Evolutionary conservation across 2,113 vertebrate genomes (phyloP).

Genomic region (Xiphophorus maculatus): DNA sequence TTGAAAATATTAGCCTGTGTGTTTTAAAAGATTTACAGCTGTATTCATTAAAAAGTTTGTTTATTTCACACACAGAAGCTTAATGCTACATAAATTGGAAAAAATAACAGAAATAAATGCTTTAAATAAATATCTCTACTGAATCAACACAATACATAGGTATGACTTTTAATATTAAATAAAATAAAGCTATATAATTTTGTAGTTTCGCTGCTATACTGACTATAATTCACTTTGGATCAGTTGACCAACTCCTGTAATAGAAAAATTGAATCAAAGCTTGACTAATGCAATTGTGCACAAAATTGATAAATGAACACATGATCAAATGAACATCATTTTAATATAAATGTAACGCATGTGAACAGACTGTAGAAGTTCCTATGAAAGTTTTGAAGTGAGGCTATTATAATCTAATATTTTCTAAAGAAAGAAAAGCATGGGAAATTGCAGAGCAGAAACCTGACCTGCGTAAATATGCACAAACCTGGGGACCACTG

Average conservation of each 20-base stretch:
- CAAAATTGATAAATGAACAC: neutral
- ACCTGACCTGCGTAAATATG: neutral
- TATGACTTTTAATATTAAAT: no score
- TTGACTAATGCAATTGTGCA: neutral
- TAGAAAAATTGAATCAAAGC: neutral
- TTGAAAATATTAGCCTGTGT: no score
- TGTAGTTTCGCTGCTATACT: neutral
- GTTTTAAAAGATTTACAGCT: no score
- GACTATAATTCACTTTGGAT: neutral
- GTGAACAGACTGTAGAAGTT: neutral
- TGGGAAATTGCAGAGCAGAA: neutral
- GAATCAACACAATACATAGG: no score
- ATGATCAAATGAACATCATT: neutral
- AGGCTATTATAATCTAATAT: no score
- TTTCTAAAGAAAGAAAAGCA: neutral
- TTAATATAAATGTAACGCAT: neutral
- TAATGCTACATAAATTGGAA: no score
- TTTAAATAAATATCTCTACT: no score
- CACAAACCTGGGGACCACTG: neutral
- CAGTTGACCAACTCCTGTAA: no score
- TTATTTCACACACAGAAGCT: no score
- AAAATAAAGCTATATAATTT: no score
- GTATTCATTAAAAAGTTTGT: no score
- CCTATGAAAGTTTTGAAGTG: neutral
- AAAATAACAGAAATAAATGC: no score